Percentiles rank a stretch among this genome's conserved stretches.
Conservation (phyloP, 2,797 vertebrate species). For the Enteromius argenteus region DNA sequence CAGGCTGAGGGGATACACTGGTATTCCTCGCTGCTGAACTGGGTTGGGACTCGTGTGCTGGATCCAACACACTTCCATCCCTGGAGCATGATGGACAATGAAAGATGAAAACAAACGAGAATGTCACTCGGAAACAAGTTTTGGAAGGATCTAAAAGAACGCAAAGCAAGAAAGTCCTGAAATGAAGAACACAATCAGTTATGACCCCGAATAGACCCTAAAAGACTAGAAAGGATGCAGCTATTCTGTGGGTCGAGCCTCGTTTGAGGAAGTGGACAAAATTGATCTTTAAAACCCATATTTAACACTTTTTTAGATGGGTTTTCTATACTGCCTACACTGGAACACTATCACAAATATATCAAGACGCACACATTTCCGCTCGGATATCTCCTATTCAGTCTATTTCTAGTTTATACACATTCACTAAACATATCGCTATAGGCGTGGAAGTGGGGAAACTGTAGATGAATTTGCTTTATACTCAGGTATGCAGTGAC, state of each 20-base stretch:
- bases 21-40: conserved; percentile 90
- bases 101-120: conserved; percentile 74
- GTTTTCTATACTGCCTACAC: conserved; percentile 62
- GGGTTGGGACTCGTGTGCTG: conserved; percentile 84
- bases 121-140: conserved; percentile 3
- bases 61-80: conserved; percentile 88
- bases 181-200: conserved; percentile 36
- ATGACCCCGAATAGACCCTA: conserved; percentile 21
- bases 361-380: conserved; percentile 53
- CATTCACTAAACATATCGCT: conserved; percentile 48
- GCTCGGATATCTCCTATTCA: conserved; percentile 16
- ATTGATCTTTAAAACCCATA: conserved; percentile 46
- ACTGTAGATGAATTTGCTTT: conserved; percentile 50
- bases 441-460: conserved; percentile 48
- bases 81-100: conserved; percentile 72
- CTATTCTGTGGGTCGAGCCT: conserved; percentile 33
- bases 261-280: conserved; percentile 31
- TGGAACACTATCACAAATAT: conserved; percentile 61
- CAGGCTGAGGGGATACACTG: conserved; percentile 88
- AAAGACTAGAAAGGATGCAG: conserved; percentile 51
- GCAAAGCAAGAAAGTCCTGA: conserved; percentile 34
- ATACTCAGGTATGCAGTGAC: conserved; percentile 62
- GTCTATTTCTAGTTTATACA: conserved; percentile 19
- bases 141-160: conserved; percentile 11
- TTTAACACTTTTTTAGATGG: conserved; percentile 49